Conservation (phyloP, 2,797 vertebrate species). For the Glyptemys insculpta region DNA sequence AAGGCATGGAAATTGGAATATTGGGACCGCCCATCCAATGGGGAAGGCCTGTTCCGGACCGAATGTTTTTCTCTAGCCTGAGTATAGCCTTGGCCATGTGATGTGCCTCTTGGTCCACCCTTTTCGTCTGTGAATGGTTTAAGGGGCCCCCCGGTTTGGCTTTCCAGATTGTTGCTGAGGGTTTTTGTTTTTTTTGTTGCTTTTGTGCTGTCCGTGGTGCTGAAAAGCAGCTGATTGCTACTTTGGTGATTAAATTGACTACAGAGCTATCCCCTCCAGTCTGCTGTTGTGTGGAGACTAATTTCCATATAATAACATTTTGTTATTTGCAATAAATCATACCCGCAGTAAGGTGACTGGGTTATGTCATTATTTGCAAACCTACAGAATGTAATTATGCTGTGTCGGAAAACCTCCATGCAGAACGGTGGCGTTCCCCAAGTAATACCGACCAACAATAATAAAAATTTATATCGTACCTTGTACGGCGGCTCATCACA, state of each 20-base stretch:
- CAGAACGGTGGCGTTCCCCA: slow-evolving; percentile 39
- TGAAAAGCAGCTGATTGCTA: slow-evolving; percentile 14
- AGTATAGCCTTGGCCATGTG: not conserved
- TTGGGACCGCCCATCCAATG: not conserved
- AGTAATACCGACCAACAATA: slow-evolving; percentile 5
- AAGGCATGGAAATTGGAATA: not conserved
- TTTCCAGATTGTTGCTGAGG: not conserved
- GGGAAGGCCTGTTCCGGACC: not conserved
- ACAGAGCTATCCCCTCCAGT: slow-evolving; percentile 25
- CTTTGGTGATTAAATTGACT: slow-evolving; percentile 26
- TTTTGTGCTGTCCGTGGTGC: slow-evolving; percentile 44
- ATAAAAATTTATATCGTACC: slow-evolving; percentile 65
- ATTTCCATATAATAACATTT: slow-evolving; percentile 75
- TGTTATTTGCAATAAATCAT: slow-evolving; percentile 74
- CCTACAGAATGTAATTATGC: slow-evolving; percentile 69
- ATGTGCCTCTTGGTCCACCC: not conserved
- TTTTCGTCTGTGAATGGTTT: not conserved
- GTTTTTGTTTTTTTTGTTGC: not conserved
- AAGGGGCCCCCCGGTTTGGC: not conserved
- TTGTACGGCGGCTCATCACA: slow-evolving; percentile 47
- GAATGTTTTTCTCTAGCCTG: not conserved
- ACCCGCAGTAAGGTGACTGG: slow-evolving; percentile 61
- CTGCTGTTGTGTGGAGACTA: slow-evolving; percentile 71
- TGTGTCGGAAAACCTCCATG: slow-evolving; percentile 45
- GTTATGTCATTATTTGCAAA: slow-evolving; percentile 77